Evolutionary conservation across 1,140 invertebrate species (phyloP), one percentile per base, ranked within the genome.

Genomic region (Nomia melanderi): DNA sequence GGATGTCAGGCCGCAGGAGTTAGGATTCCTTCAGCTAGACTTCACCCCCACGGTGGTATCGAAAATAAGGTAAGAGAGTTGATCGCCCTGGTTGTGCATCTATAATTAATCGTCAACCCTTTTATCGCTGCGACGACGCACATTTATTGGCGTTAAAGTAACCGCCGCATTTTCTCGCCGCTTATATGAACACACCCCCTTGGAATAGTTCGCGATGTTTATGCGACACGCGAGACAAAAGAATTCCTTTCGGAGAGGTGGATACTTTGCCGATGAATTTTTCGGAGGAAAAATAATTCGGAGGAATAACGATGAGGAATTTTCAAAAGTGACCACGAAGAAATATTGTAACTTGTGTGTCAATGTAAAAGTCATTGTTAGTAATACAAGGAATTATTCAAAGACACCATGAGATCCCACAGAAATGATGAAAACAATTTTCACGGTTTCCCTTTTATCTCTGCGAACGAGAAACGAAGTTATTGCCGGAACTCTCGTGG

Each of bases 1-100:
- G n/a, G 91, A 92, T 36, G 87, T 92, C 17, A 91, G 83, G 71
- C 80, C 91, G 11, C 85, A 89, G 59, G 92, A 92, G 54, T 82
- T 92, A 44, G 92, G 92, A 62, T 91, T 92, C 62, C 73, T 73
- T 29, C 88, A 89, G 54, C 79, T 93, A 64, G 91, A 93, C 70
- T 92, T 93, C 71, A 92, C 91, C 7, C 90, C 92, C 27, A 88
- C 87, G 31, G 91, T 93, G 67, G 88, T 93, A n/a, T 91, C 91
- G 23, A 93, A 92, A 88, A 93, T 93, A 89, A 90, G 92, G 92
- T 93, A 85, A 88, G 65, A 88, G 65, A 60, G 73, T 69, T 50
- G 39, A 69, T 36, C 2, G 25, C n/a, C 41, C 64, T 47, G 20
- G 12, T 3, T 20, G 8, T 29, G 39, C 29, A 20, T 31, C 41